Evolutionary conservation across 1,140 invertebrate species (phyloP).

Genomic region (Nephila pilipes): DNA sequence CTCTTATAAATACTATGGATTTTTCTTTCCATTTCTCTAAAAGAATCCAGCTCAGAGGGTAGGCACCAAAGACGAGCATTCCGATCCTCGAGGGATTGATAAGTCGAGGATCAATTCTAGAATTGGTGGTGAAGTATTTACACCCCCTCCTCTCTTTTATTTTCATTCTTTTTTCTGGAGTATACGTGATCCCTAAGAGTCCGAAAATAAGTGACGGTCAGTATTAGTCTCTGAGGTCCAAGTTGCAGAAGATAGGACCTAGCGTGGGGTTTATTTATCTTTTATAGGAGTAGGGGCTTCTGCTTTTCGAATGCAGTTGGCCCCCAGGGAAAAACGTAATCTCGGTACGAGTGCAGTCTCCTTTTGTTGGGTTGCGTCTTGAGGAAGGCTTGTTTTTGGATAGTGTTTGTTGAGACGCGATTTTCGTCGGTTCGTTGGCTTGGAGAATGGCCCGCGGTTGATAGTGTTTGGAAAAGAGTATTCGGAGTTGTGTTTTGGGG

Average conservation of each 20-base stretch:
- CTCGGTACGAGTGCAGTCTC: neutral
- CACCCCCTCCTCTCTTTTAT: neutral
- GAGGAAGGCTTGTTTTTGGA: neutral
- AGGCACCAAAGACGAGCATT: neutral
- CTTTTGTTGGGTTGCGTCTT: neutral
- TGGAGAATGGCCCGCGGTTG: too few relatives aligned
- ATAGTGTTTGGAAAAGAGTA: too few relatives aligned
- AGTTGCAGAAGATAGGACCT: neutral
- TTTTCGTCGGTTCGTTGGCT: neutral
- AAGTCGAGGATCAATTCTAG: neutral
- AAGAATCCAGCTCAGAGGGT: neutral
- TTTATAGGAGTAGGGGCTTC: neutral
- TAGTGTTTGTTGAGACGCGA: neutral
- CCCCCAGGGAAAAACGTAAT: too few relatives aligned
- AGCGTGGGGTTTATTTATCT: neutral
- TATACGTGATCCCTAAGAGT: neutral
- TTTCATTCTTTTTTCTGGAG: neutral
- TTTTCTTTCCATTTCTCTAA: neutral
- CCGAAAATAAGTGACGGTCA: neutral
- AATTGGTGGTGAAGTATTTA: neutral
- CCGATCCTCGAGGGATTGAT: neutral
- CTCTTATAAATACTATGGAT: neutral
- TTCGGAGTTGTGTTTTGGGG: too few relatives aligned
- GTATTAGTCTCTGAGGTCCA: slow-evolving; percentile 7
- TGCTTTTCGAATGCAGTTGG: neutral